Evolutionary conservation across 2,888 invertebrate genomes (phyloP).

Genomic region (Drosophila maculinotata): DNA sequence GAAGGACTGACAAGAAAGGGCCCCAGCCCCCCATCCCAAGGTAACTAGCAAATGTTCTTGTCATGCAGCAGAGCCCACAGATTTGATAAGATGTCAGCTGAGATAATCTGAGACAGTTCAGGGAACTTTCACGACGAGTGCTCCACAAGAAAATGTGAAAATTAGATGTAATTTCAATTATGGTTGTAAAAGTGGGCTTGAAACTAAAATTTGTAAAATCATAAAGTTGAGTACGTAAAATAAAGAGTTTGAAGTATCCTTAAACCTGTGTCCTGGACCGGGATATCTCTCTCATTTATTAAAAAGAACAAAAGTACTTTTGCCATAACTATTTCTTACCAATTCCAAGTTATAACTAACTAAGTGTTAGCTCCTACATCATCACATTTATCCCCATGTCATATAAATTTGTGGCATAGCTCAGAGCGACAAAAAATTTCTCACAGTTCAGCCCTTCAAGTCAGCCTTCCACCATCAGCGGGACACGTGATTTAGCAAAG

Average conservation of each 20-base stretch:
- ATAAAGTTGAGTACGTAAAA: no score
- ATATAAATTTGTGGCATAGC: constrained; percentile 47
- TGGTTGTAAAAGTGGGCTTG: no score
- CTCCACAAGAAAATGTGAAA: background rate
- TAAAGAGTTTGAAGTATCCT: no score
- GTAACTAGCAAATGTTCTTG: constrained; percentile 45
- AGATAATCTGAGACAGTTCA: constrained; percentile 43
- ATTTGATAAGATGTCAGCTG: constrained; percentile 20
- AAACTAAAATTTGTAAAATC: no score
- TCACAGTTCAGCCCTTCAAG: constrained; percentile 17
- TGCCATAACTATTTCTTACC: constrained; percentile 1
- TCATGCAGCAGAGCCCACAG: constrained; percentile 28
- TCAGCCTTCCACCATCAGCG: background rate
- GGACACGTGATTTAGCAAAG: constrained; percentile 46
- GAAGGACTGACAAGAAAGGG: constrained; percentile 58
- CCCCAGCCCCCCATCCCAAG: constrained; percentile 27
- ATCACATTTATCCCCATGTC: constrained; percentile 48
- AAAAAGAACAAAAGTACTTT: background rate
- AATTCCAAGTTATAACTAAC: constrained; percentile 6
- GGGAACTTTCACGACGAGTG: constrained; percentile 6
- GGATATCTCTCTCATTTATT: no score
- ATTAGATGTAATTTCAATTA: background rate
- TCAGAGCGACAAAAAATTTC: constrained; percentile 19
- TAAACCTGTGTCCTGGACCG: no score
- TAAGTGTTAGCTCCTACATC: constrained; percentile 3